Conservation (phyloP, 2,113 vertebrate species). For the Butastur rufipennis region DNA sequence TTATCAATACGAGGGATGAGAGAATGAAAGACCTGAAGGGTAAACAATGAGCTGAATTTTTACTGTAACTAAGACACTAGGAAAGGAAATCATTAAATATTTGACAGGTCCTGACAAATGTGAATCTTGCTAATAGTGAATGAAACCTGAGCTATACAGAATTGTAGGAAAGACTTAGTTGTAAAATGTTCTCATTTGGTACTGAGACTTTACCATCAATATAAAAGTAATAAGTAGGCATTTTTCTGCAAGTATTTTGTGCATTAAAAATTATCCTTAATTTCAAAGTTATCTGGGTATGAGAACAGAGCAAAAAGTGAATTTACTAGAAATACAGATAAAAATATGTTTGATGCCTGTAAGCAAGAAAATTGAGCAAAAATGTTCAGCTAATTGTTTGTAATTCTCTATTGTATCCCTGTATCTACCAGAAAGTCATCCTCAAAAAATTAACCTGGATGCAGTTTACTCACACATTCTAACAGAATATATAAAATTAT, state of each 20-base stretch:
- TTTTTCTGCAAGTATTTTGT: slow-evolving; percentile 14
- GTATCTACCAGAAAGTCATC: background rate
- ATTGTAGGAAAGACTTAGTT: background rate
- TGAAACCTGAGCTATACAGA: background rate
- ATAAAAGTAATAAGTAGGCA: background rate
- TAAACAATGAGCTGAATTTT: slow-evolving; percentile 2
- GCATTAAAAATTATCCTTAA: background rate
- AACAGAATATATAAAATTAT: background rate
- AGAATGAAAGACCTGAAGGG: slow-evolving; percentile 16
- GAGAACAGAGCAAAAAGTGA: background rate
- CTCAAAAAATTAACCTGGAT: background rate
- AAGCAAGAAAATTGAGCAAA: slow-evolving; percentile 35
- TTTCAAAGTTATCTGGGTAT: slow-evolving; percentile 19
- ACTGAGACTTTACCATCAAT: background rate
- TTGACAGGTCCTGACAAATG: slow-evolving; percentile 27
- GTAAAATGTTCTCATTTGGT: slow-evolving; percentile 6
- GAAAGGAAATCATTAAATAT: slow-evolving; percentile 13
- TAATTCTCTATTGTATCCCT: background rate
- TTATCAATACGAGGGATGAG: background rate
- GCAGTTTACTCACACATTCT: background rate
- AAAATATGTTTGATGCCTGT: background rate
- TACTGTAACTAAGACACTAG: background rate
- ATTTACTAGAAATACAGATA: slow-evolving; percentile 26
- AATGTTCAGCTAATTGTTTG: slow-evolving; percentile 21
- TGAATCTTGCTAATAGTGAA: background rate